phyloP scores from a whole-genome alignment of 2,113 vertebrate species.

The Plestiodon gilberti region DNA sequence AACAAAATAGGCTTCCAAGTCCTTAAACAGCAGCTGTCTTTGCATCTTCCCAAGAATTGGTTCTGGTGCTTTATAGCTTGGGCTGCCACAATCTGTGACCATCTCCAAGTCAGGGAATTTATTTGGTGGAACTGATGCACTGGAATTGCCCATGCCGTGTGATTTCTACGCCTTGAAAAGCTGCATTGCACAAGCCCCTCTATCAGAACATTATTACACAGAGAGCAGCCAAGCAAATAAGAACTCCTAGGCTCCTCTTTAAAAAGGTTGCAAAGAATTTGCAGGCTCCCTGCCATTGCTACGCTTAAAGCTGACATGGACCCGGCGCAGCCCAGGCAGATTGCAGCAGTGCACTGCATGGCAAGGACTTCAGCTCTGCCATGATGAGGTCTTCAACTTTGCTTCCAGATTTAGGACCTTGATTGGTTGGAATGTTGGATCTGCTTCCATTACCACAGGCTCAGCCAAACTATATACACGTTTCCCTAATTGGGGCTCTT shows the following conservation, averaged over 20 bases:
- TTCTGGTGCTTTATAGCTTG: slow-evolving; percentile 22
- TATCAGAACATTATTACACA: slow-evolving; percentile 42
- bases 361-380: accelerated
- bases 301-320: slow-evolving; percentile 23
- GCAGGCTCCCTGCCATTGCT: slow-evolving; percentile 39
- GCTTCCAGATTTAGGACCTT: not conserved
- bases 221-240: slow-evolving; percentile 6
- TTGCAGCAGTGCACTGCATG: not conserved
- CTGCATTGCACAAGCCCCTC: slow-evolving; percentile 42
- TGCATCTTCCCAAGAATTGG: slow-evolving; percentile 4
- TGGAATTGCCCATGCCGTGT: slow-evolving; percentile 31
- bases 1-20: slow-evolving; percentile 37
- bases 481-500: not conserved
- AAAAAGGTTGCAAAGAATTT: slow-evolving; percentile 30
- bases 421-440: not conserved
- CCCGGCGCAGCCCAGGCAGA: not conserved
- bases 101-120: slow-evolving; percentile 15
- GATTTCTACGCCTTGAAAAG: slow-evolving; percentile 52
- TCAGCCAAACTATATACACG: not conserved
- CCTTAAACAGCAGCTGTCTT: slow-evolving; percentile 30
- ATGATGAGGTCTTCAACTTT: slow-evolving; percentile 25
- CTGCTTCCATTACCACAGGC: not conserved
- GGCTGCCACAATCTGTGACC: slow-evolving; percentile 9
- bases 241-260: slow-evolving; percentile 51
- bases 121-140: slow-evolving; percentile 42